Percentiles rank a stretch among this genome's conserved stretches.
Conservation (phyloP, 2,113 vertebrate genomes). For the Herpetotheres cachinnans region DNA sequence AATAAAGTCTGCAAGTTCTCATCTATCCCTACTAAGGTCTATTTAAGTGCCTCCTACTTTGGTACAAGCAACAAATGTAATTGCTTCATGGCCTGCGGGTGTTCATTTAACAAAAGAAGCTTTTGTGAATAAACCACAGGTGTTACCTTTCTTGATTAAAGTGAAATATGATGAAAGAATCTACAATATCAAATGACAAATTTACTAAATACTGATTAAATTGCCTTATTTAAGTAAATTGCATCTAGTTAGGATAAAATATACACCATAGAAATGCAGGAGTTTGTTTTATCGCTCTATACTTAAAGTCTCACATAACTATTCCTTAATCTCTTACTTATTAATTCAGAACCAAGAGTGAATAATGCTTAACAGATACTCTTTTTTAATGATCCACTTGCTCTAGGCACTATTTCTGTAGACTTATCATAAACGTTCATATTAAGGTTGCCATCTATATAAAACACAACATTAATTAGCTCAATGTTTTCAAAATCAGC, state of each 20-base stretch:
- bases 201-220: constrained; percentile 73
- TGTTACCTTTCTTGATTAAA: constrained; percentile 80
- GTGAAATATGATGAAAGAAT: constrained; percentile 80
- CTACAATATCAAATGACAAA: constrained; percentile 75
- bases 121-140: constrained; percentile 81
- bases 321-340: constrained; percentile 53
- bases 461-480: neutral
- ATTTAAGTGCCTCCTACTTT: constrained; percentile 72
- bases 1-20: constrained; percentile 69
- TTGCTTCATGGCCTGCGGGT: constrained; percentile 79
- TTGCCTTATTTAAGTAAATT: constrained; percentile 75
- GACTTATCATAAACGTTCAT: neutral
- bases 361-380: neutral
- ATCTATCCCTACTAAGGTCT: constrained; percentile 70
- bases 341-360: neutral
- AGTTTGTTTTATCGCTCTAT: constrained; percentile 53
- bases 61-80: constrained; percentile 80
- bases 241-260: constrained; percentile 65
- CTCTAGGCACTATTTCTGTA: neutral
- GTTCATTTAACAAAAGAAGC: constrained; percentile 76
- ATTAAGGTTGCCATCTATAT: neutral
- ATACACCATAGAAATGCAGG: constrained; percentile 51
- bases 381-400: neutral
- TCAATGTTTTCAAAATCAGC: neutral
- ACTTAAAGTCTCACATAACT: constrained; percentile 45